Conservation (phyloP, 23 tunicate genomes). For the Diplosoma virens region DNA sequence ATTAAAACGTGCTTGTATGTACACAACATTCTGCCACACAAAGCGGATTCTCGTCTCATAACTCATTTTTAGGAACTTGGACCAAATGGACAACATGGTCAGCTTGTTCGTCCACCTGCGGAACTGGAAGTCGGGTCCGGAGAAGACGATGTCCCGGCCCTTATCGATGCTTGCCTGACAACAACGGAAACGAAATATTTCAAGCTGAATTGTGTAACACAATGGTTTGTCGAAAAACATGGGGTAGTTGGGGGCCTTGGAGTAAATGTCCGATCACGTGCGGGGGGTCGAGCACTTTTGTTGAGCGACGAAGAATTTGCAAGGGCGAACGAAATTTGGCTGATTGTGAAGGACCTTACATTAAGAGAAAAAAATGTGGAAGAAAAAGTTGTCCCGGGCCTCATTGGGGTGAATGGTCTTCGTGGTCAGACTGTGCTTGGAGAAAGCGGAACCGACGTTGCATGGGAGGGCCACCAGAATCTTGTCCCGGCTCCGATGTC, state of each 20-base stretch:
- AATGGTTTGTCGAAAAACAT: slow-evolving; percentile 13
- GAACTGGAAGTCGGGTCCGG: slow-evolving; percentile 3
- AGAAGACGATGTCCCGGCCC: background rate
- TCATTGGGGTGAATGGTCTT: slow-evolving; percentile 38
- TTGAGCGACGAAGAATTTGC: slow-evolving; percentile 16
- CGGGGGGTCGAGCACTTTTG: slow-evolving; percentile 38
- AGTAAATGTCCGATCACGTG: slow-evolving; percentile 51
- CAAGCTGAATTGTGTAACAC: slow-evolving; percentile 8
- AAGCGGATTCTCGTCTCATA: no score
- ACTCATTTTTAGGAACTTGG: slow-evolving; percentile 5
- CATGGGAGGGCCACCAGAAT: slow-evolving; percentile 24
- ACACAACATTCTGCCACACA: no score
- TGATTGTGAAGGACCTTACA: slow-evolving; percentile 32
- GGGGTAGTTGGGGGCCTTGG: slow-evolving; percentile 70
- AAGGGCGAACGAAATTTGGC: slow-evolving; percentile 7
- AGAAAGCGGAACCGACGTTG: slow-evolving; percentile 25
- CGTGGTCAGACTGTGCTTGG: slow-evolving; percentile 53
- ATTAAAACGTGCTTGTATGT: no score
- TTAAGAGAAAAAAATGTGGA: slow-evolving; percentile 38
- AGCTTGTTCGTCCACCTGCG: slow-evolving; percentile 16
- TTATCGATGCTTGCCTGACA: slow-evolving; percentile 16
- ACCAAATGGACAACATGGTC: slow-evolving; percentile 15
- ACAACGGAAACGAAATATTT: background rate
- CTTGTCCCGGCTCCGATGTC: slow-evolving; percentile 24
- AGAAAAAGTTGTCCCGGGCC: slow-evolving; percentile 30